These are phyloP conservation scores for Abscondita cerata DNA, from an alignment of 2,888 invertebrate species.

Conservation along the genomic window DNA sequence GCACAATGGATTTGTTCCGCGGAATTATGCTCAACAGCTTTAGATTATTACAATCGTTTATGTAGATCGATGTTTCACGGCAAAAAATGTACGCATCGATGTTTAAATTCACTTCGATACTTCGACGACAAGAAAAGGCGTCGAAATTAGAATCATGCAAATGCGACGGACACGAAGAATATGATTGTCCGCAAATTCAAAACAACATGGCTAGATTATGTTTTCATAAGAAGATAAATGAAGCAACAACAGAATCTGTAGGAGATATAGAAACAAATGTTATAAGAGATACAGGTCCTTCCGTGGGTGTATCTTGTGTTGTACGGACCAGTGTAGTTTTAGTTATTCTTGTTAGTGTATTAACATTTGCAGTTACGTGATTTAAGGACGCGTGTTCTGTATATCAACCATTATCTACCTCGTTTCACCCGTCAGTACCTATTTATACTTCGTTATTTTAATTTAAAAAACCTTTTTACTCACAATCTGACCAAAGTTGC, in stretches of 20 bases:
- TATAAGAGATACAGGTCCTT: constrained; percentile 32
- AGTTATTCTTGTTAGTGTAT: constrained; percentile 19
- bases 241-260: constrained; percentile 29
- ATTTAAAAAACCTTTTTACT: constrained; percentile 18
- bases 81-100: constrained; percentile 76
- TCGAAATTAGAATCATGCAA: constrained; percentile 76
- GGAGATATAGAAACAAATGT: constrained; percentile 43
- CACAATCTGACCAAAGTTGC: constrained; percentile 28
- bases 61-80: constrained; percentile 81
- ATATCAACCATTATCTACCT: constrained; percentile 50
- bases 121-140: constrained; percentile 80
- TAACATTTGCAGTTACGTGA: constrained; percentile 26
- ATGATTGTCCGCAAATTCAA: constrained; percentile 74
- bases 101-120: constrained; percentile 81
- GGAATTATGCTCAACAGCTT: constrained; percentile 79
- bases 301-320: constrained; percentile 14
- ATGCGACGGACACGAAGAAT: constrained; percentile 80
- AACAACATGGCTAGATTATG: constrained; percentile 78
- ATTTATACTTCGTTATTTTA: constrained; percentile 43
- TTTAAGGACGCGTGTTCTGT: constrained; percentile 19
- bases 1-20: constrained; percentile 83
- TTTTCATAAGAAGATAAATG: constrained; percentile 63
- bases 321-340: constrained; percentile 21
- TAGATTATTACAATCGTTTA: constrained; percentile 75
- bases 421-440: constrained; percentile 47